These are phyloP conservation scores for Seriola dumerili DNA, from an alignment of 2,113 vertebrate species.

Conservation along the genomic window DNA sequence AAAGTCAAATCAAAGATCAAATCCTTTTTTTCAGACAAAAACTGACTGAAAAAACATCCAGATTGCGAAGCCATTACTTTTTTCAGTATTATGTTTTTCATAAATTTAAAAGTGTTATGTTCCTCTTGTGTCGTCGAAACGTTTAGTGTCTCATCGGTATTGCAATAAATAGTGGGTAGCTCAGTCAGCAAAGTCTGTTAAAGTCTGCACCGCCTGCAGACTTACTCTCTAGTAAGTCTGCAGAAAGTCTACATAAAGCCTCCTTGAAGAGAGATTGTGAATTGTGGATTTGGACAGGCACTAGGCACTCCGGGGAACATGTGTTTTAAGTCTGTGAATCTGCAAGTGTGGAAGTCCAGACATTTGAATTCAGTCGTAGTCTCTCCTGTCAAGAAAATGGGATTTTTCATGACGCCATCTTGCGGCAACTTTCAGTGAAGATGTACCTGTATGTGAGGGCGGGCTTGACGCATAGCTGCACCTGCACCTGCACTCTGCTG, in stretches of 20 bases:
- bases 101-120: neutral
- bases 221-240: neutral
- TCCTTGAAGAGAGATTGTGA: neutral
- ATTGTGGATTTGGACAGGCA: neutral
- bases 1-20: neutral
- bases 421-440: neutral
- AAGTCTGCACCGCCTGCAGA: neutral
- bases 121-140: neutral
- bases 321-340: too few relatives aligned
- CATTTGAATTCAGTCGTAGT: conserved; percentile 1
- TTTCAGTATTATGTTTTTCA: neutral
- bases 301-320: neutral
- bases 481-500: too few relatives aligned
- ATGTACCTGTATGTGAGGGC: neutral
- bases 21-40: neutral
- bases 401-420: conserved; percentile 16
- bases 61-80: too few relatives aligned
- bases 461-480: neutral
- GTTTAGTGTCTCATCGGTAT: neutral
- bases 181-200: neutral
- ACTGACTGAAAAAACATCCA: too few relatives aligned
- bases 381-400: conserved; percentile 1
- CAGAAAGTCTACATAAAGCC: neutral
- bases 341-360: neutral
- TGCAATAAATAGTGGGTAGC: neutral